These are phyloP conservation scores for Drosophila conformis DNA, from an alignment of 2,888 invertebrate species.

Conservation along the genomic window DNA sequence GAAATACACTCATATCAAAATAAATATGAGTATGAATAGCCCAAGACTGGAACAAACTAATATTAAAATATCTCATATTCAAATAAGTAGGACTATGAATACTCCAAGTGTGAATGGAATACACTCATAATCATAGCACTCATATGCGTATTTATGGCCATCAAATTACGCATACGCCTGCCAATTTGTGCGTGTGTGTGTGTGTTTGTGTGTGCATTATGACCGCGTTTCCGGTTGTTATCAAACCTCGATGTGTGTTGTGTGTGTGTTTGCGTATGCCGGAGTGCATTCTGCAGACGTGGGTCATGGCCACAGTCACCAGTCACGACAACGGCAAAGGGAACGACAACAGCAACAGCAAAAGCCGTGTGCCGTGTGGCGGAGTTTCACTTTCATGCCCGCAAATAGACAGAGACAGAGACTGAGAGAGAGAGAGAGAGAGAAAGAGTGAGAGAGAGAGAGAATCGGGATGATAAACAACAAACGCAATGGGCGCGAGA, in stretches of 20 bases:
- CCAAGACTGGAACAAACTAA: not conserved
- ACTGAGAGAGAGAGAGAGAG: constrained; percentile 25
- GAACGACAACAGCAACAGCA: constrained; percentile 52
- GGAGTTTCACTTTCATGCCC: constrained; percentile 73
- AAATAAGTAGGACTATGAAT: not conserved
- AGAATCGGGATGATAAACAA: constrained; percentile 49
- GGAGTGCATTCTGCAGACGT: constrained; percentile 70
- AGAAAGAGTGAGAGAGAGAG: constrained; percentile 19
- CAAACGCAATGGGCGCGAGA: constrained; percentile 58
- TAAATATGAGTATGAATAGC: not conserved
- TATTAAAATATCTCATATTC: not conserved
- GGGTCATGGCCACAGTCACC: constrained; percentile 68
- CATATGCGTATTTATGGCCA: constrained; percentile 5
- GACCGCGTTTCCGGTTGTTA: constrained; percentile 16
- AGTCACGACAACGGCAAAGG: constrained; percentile 51
- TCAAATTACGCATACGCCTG: constrained; percentile 52
- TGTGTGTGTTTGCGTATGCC: constrained; percentile 30
- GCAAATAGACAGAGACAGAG: constrained; percentile 33
- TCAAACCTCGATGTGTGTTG: constrained; percentile 25
- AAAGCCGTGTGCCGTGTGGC: constrained; percentile 54
- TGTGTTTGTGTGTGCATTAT: constrained; percentile 2
- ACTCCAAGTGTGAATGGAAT: not conserved
- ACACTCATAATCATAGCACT: not conserved
- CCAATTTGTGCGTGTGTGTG: not conserved
- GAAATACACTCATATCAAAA: not conserved